Percentiles rank a stretch among this genome's conserved stretches.
phyloP scores from a whole-genome alignment of 2,797 vertebrate species.

The Spatula versicolor region DNA sequence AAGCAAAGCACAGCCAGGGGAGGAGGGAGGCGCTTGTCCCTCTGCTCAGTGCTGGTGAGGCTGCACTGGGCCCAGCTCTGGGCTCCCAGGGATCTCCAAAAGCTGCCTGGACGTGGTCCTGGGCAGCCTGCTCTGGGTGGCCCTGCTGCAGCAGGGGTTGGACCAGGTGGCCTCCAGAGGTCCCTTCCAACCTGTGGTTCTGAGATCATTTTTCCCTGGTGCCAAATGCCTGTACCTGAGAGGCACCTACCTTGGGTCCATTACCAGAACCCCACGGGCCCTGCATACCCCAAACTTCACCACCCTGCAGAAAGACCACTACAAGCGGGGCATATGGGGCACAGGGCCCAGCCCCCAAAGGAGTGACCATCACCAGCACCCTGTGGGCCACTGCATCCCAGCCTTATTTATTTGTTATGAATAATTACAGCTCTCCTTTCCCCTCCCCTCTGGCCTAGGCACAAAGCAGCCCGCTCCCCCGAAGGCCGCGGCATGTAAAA shows the following conservation, averaged over 20 bases:
- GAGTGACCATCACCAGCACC: background rate
- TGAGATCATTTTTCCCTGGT: background rate
- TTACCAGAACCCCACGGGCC: background rate
- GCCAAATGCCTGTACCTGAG: too few species aligned
- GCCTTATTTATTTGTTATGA: background rate
- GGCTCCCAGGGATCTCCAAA: background rate
- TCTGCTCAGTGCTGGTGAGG: background rate
- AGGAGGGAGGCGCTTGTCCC: background rate
- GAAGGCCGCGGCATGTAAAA: background rate
- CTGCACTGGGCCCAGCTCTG: background rate
- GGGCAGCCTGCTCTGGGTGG: background rate
- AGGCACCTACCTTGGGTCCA: background rate
- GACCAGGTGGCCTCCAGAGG: background rate
- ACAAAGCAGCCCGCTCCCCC: background rate
- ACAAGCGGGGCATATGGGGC: too few species aligned
- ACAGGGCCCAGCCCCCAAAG: accelerated
- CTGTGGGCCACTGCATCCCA: accelerated
- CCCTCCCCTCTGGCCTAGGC: background rate
- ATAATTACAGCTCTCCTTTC: background rate
- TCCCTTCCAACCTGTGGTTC: background rate
- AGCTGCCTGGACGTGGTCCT: background rate
- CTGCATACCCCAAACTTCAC: background rate
- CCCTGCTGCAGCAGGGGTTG: background rate
- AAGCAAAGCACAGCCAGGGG: background rate
- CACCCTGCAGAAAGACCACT: background rate